Evolutionary conservation across 2,797 vertebrate species (phyloP).

Genomic region (Vespertilio murinus): DNA sequence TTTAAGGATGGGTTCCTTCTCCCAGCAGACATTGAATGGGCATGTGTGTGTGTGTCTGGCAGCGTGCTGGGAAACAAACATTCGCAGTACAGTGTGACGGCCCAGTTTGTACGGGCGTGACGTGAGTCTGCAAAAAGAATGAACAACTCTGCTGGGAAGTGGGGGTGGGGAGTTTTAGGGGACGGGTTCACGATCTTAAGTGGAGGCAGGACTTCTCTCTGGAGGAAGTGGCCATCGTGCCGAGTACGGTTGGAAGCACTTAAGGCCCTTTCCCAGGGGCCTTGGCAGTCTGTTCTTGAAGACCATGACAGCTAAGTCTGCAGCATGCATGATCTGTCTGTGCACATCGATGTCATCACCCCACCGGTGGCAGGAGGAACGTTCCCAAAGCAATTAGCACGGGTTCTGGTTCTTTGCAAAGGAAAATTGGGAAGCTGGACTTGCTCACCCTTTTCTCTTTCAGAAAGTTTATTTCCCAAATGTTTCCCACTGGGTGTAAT

Average conservation of each 20-base stretch:
- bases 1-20: not conserved
- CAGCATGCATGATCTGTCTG: not conserved
- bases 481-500: not conserved
- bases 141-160: not conserved
- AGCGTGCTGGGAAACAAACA: not conserved
- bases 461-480: constrained; percentile 35
- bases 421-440: not conserved
- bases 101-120: not conserved
- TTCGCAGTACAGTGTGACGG: not conserved
- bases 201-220: not conserved
- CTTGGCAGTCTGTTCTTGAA: not conserved
- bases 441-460: constrained; percentile 18
- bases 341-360: not conserved
- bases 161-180: not conserved
- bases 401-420: constrained; percentile 40
- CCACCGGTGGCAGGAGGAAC: not conserved
- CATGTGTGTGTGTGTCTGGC: not conserved
- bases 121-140: not conserved
- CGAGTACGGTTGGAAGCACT: not conserved
- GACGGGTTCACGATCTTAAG: not conserved
- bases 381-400: not conserved
- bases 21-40: not conserved
- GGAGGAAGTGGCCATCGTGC: not conserved
- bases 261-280: not conserved
- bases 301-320: not conserved